Evolutionary conservation across 2,113 vertebrate species (phyloP).

Genomic region (Burhinus bistriatus): DNA sequence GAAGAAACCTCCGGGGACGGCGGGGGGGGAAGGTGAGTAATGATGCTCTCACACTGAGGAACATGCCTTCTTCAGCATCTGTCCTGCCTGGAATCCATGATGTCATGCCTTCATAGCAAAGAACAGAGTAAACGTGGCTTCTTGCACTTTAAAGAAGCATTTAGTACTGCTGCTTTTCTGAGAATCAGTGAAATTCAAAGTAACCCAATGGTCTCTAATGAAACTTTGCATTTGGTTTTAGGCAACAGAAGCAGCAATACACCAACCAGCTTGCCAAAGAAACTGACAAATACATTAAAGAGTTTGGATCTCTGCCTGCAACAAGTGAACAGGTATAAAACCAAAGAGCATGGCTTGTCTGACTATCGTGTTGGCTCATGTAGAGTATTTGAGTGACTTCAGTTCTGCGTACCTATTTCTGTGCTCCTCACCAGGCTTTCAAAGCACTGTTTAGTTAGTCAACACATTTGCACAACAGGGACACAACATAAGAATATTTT

Average conservation of each 20-base stretch:
- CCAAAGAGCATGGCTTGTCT: neutral
- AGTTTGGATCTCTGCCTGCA: constrained; percentile 88
- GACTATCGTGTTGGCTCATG: neutral
- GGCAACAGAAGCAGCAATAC: constrained; percentile 92
- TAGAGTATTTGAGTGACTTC: neutral
- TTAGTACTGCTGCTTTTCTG: neutral
- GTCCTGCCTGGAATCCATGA: neutral
- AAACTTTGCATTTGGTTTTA: constrained; percentile 61
- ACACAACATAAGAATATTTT: neutral
- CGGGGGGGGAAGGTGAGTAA: no score
- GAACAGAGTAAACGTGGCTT: neutral
- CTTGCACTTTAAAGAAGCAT: neutral
- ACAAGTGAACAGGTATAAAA: constrained; percentile 83
- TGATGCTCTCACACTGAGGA: neutral
- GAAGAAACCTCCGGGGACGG: neutral
- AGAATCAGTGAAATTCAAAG: neutral
- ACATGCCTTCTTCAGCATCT: neutral
- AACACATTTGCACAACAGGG: neutral
- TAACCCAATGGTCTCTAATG: neutral
- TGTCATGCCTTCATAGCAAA: neutral
- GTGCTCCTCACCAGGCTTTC: neutral
- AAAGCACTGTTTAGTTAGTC: neutral
- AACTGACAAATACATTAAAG: constrained; percentile 91
- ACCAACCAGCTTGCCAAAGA: constrained; percentile 95
- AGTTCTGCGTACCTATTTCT: neutral